Base-by-base conservation (phyloP, 2,113 vertebrate genomes). In the Benitochromis conjunctus region DNA sequence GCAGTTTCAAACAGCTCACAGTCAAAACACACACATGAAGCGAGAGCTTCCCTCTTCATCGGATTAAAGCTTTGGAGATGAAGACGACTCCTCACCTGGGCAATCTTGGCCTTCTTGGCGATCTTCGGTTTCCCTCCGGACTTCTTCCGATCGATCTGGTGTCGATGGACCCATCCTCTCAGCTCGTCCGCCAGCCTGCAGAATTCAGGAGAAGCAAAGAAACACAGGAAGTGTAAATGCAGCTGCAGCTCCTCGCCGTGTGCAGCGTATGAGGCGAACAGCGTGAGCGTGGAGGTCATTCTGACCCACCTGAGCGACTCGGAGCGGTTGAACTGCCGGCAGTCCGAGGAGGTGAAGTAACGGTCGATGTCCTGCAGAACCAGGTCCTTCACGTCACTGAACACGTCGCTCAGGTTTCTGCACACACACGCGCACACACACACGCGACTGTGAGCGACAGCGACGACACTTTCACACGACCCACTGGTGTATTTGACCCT, bases 291-390 rank as follows among this genome's bases (percentile, higher is more conserved):
- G 56, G 24, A 58, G 24, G 26, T 58, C 24, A 1, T 6, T 1
- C 31, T 16, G 76, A 69, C 84, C 16, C 46, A 98, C 98, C 98
- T 95, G 81, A 98, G 96, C 0, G 98, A 98, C 94, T 98, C 97
- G 0, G 98, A 98, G 77, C 97, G 97, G 90, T 98, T 98, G 91
- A 98, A 97, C 92, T 98, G 97, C 10, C 97, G 92, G 85, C 98
- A 98, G 89, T 97, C 97, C 0, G 97, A 96, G 43, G 97, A 95
- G 8, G 96, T 95, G 94, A 98, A 98, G 89, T 97, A 96, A 8
- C 96, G 96, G 79, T 98, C 97, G 21, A 98, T 95, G 92, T 97
- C 97, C 83, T 96, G 96, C 36, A 98, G 96, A 9, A 98, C 95
- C 64, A 98, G 90, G 38, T 98, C 97, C 93, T 96, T 97, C 93